phyloP scores from a whole-genome alignment of 2,797 vertebrate genomes.

The Nyctalus aviator region DNA sequence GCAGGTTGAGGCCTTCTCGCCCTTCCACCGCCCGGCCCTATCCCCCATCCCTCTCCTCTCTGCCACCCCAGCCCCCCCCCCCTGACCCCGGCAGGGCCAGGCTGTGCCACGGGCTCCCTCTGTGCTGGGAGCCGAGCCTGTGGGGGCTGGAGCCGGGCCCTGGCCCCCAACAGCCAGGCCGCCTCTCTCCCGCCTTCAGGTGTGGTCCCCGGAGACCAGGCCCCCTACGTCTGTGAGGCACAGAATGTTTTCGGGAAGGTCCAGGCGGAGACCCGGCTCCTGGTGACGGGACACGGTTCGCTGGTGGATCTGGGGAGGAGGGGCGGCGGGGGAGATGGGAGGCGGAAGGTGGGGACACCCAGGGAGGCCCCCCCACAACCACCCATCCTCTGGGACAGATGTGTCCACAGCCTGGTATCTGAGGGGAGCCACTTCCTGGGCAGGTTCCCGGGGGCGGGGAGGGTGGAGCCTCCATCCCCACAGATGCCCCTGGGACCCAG shows the following conservation, averaged over 20 bases:
- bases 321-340: not conserved
- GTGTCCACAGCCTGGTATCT: not conserved
- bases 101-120: not conserved
- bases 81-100: not conserved
- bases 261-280: conserved; percentile 89
- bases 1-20: not conserved
- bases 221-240: conserved; percentile 92
- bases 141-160: fast-evolving
- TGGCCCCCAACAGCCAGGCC: not conserved
- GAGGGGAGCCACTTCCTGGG: not conserved
- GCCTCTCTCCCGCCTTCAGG: conserved; percentile 83
- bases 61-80: not conserved
- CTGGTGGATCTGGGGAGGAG: conserved; percentile 20
- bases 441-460: not conserved
- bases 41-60: not conserved
- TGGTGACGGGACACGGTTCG: conserved; percentile 92
- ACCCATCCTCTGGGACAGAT: not conserved
- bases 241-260: conserved; percentile 93
- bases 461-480: not conserved
- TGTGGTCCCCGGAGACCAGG: conserved; percentile 92
- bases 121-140: not conserved
- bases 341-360: not conserved
- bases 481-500: fast-evolving
- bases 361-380: not conserved
- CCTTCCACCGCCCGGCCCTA: not conserved